Percentiles rank a stretch among this genome's conserved stretches.
These are phyloP conservation scores for Sinotaia quadrata DNA, from an alignment of 2,888 invertebrate genomes.

Conservation along the genomic window DNA sequence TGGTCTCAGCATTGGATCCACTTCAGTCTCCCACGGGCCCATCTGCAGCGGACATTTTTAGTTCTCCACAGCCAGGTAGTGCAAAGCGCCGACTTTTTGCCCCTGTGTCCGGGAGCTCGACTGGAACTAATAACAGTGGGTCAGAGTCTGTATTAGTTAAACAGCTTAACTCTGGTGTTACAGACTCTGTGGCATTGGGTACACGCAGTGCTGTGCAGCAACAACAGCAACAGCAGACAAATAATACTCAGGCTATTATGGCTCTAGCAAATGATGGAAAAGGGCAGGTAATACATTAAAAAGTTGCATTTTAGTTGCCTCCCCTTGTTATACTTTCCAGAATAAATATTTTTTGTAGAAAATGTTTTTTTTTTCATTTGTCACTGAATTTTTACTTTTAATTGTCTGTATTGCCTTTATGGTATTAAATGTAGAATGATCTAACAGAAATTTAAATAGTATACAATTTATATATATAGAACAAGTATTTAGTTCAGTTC, in stretches of 20 bases:
- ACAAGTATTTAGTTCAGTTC: too few species aligned
- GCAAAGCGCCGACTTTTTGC: conserved; percentile 71
- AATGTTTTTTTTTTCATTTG: too few species aligned
- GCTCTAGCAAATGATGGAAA: conserved; percentile 65
- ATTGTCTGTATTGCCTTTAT: too few species aligned
- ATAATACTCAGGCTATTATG: conserved; percentile 53
- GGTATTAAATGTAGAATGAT: too few species aligned
- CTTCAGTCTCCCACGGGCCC: conserved; percentile 64
- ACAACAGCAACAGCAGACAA: background rate
- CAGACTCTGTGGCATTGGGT: conserved; percentile 25
- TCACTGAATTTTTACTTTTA: too few species aligned
- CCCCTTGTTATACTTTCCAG: too few species aligned
- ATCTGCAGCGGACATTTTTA: conserved; percentile 66
- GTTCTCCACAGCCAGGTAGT: conserved; percentile 67
- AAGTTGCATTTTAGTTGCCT: too few species aligned
- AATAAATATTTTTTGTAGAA: too few species aligned
- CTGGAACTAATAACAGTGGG: background rate
- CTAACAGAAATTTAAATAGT: too few species aligned
- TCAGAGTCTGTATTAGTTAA: conserved; percentile 22
- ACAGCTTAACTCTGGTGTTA: conserved; percentile 29
- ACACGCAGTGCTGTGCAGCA: conserved; percentile 20
- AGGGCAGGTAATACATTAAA: conserved; percentile 65
- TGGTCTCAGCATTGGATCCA: conserved; percentile 41
- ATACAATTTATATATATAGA: too few species aligned
- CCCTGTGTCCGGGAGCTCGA: background rate